phyloP scores from a whole-genome alignment of 2,888 invertebrate genomes.

The Apodemia duryi region DNA sequence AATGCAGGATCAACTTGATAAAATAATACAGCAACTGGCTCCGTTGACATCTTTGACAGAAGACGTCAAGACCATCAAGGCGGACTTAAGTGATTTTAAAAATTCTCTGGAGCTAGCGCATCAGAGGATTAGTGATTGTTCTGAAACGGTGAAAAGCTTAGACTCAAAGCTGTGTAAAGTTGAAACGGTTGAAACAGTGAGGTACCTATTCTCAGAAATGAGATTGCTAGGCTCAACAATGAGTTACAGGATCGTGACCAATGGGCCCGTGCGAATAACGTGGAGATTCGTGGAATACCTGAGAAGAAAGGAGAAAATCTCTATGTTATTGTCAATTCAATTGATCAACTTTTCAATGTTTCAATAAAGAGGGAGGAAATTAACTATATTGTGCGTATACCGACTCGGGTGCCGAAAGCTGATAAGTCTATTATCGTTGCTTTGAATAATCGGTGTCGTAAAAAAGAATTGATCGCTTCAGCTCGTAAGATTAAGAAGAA shows the following conservation, averaged over 20 bases:
- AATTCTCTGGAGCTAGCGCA: background rate
- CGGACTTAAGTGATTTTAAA: background rate
- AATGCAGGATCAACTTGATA: background rate
- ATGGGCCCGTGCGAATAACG: background rate
- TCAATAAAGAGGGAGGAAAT: background rate
- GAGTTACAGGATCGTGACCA: background rate
- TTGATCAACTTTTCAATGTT: background rate
- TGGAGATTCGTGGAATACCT: background rate
- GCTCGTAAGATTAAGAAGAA: conserved; percentile 21
- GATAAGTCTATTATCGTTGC: background rate
- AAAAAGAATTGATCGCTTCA: conserved; percentile 25
- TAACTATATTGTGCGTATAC: background rate
- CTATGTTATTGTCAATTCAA: background rate
- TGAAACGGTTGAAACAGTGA: too few relatives aligned
- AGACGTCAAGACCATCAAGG: conserved; percentile 1
- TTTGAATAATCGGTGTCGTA: conserved; percentile 20
- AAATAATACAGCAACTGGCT: background rate
- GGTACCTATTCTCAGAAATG: background rate
- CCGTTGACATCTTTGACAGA: background rate
- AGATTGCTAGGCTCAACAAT: background rate
- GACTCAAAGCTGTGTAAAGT: background rate
- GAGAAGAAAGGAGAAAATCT: background rate
- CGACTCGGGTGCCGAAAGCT: background rate
- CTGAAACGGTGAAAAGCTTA: background rate
- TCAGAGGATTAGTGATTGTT: background rate